Conservation (phyloP, 1,140 invertebrate species). For the Danaus plexippus region DNA sequence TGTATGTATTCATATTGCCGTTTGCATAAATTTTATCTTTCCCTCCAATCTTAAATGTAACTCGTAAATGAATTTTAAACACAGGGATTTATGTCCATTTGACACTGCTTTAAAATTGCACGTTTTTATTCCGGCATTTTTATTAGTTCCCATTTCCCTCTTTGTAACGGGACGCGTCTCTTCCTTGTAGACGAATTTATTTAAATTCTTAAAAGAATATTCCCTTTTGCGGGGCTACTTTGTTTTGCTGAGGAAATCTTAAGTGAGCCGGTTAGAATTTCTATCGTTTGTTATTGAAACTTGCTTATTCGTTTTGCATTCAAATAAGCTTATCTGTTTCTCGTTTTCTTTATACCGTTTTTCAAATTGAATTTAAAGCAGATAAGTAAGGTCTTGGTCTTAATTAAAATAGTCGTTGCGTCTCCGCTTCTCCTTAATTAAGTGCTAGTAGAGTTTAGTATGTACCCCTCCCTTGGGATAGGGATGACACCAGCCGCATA, state of each 20-base stretch:
- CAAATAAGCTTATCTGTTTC: conserved; percentile 16
- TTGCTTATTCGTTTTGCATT: conserved; percentile 19
- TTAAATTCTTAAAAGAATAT: conserved; percentile 63
- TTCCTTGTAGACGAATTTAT: conserved; percentile 49
- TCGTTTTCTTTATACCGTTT: conserved; percentile 14
- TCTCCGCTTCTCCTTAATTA: conserved; percentile 53
- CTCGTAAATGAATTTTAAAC: conserved; percentile 24
- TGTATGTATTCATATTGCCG: too few relatives aligned
- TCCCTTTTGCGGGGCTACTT: conserved; percentile 40
- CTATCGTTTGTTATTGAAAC: conserved; percentile 22
- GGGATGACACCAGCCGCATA: conserved; percentile 43
- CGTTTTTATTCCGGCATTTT: conserved; percentile 52
- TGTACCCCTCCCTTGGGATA: conserved; percentile 48
- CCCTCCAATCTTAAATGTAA: conserved; percentile 16
- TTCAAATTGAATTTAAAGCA: conserved; percentile 30
- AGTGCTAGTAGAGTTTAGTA: conserved; percentile 54
- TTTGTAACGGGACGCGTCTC: conserved; percentile 52
- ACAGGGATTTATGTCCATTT: conserved; percentile 41
- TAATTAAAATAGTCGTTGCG: conserved; percentile 58
- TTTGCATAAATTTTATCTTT: not conserved
- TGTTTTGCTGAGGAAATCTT: conserved; percentile 40
- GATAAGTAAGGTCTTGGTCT: conserved; percentile 29
- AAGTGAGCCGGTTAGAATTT: conserved; percentile 47
- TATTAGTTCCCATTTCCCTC: conserved; percentile 56
- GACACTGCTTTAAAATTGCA: conserved; percentile 53